These are phyloP conservation scores for Pluvianellus socialis DNA, from an alignment of 2,113 vertebrate genomes.

Conservation along the genomic window DNA sequence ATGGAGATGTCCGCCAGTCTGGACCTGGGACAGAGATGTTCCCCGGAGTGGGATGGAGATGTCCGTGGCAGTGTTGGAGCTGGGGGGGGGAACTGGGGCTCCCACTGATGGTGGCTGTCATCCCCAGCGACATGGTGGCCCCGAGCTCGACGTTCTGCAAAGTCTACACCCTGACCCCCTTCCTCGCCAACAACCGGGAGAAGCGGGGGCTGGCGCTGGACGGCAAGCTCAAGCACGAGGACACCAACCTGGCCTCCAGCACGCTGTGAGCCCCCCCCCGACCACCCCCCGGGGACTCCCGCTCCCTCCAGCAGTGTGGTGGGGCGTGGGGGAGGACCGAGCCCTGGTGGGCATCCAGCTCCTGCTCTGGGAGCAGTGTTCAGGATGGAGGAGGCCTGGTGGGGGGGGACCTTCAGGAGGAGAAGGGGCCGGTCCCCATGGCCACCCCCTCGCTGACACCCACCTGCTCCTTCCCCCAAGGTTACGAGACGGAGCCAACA, in stretches of 20 bases:
- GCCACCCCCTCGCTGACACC: rapidly evolving
- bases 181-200: constrained; percentile 93
- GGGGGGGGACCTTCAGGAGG: not conserved
- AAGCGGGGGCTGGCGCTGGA: constrained; percentile 93
- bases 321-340: not conserved
- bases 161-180: constrained; percentile 93
- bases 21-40: not conserved
- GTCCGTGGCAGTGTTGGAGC: not conserved
- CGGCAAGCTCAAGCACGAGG: constrained; percentile 94
- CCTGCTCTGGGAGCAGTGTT: not conserved
- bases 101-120: not conserved
- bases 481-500: constrained; percentile 90
- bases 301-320: rapidly evolving
- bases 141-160: constrained; percentile 94
- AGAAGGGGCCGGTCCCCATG: not conserved
- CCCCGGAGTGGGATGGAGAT: not conserved
- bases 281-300: not conserved
- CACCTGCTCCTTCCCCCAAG: constrained; percentile 71
- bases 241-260: constrained; percentile 97
- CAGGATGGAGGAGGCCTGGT: not conserved
- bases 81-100: too few species aligned
- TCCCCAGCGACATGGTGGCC: constrained; percentile 87
- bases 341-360: not conserved
- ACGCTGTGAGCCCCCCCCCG: constrained; percentile 82
- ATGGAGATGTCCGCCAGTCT: not conserved